A percentile compares a stretch with the other conserved stretches of the same genome.
phyloP scores from a whole-genome alignment of 2,888 invertebrate species.

The Geotrupes spiniger region DNA sequence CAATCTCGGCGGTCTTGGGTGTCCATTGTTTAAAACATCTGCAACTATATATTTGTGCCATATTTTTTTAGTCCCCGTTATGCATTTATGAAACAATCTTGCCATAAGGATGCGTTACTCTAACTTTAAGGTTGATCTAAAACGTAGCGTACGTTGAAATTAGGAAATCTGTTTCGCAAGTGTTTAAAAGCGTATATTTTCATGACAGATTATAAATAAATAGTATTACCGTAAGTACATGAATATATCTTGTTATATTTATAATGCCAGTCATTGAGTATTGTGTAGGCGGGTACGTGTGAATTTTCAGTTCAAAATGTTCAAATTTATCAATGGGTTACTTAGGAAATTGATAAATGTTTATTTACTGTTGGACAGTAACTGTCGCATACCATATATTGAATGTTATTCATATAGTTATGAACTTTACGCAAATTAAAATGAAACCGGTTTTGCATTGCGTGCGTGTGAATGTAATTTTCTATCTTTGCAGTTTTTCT shows the following conservation, averaged over 20 bases:
- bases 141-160: constrained; percentile 9
- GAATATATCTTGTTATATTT: constrained; percentile 20
- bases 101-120: constrained; percentile 21
- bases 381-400: constrained; percentile 17
- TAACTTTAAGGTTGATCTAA: constrained; percentile 10
- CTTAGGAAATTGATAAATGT: constrained; percentile 22
- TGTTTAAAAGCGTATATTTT: constrained; percentile 25
- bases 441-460: constrained; percentile 13
- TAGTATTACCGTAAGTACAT: constrained; percentile 21
- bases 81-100: constrained; percentile 21
- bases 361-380: constrained; percentile 21
- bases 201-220: constrained; percentile 18
- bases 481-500: constrained; percentile 38
- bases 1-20: neutral
- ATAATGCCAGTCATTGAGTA: constrained; percentile 15
- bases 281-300: constrained; percentile 12
- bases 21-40: no score
- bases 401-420: constrained; percentile 17
- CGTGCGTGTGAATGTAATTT: constrained; percentile 31
- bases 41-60: constrained; percentile 22
- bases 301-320: constrained; percentile 14
- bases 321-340: constrained; percentile 16
- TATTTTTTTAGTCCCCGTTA: constrained; percentile 24
- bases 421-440: constrained; percentile 14
- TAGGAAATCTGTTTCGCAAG: constrained; percentile 19